A percentile compares a stretch with the other conserved stretches of the same genome.
Conservation (phyloP, 1,140 invertebrate species). For the Drosophila takahashii region DNA sequence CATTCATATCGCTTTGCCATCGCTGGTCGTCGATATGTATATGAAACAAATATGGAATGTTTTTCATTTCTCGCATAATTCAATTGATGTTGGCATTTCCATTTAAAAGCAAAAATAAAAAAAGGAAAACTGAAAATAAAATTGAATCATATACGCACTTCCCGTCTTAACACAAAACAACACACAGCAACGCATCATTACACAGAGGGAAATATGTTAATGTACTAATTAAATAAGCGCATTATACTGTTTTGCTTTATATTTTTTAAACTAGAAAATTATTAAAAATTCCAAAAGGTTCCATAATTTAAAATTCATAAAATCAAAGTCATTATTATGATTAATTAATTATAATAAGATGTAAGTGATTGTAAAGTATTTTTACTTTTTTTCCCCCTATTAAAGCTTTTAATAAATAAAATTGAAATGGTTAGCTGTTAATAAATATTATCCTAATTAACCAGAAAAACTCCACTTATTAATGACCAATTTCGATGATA, state of each 20-base stretch:
- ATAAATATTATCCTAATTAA: not conserved
- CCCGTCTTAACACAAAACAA: constrained; percentile 11
- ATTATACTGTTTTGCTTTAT: not conserved
- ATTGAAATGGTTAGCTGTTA: no score
- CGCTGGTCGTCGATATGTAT: constrained; percentile 14
- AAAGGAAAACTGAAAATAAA: constrained; percentile 43
- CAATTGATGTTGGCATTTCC: constrained; percentile 76
- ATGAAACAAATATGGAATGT: constrained; percentile 43
- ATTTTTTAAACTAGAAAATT: no score
- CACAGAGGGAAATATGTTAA: not conserved
- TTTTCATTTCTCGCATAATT: constrained; percentile 65
- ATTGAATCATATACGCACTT: constrained; percentile 75
- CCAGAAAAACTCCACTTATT: not conserved
- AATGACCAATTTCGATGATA: constrained; percentile 13
- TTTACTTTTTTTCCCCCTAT: no score
- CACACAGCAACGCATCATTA: not conserved
- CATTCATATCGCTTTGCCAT: constrained; percentile 11
- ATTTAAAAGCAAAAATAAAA: constrained; percentile 41
- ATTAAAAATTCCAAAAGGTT: no score
- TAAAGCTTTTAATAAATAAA: no score
- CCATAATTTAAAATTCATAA: no score
- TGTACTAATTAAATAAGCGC: not conserved
- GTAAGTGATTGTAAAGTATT: no score
- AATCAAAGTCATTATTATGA: no score
- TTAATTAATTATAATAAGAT: not conserved